A percentile compares a stretch with the other conserved stretches of the same genome.
Evolutionary conservation across 2,888 invertebrate species (phyloP).

Genomic region (Formica aserva): DNA sequence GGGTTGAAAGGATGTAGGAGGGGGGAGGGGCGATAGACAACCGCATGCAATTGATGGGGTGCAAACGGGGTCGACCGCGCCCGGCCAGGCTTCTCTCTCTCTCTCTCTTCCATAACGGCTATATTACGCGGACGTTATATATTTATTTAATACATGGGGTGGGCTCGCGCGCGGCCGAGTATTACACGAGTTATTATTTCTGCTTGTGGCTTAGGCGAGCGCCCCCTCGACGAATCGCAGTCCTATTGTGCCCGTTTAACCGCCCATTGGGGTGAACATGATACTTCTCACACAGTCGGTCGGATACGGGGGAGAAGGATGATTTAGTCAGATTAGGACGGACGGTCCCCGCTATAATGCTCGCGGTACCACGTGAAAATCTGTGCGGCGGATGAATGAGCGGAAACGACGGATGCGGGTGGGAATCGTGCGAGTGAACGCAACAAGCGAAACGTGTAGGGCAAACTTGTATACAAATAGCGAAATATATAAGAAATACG

Average conservation of each 20-base stretch:
- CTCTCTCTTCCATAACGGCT: constrained; percentile 77
- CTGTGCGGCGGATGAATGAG: constrained; percentile 24
- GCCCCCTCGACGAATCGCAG: constrained; percentile 83
- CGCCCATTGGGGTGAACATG: constrained; percentile 82
- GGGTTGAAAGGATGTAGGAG: background rate
- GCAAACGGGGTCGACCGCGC: constrained; percentile 83
- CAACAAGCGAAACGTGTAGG: background rate
- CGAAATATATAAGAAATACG: background rate
- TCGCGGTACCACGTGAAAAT: constrained; percentile 46
- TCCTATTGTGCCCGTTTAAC: constrained; percentile 81
- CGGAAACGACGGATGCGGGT: constrained; percentile 49
- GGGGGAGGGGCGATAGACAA: constrained; percentile 70
- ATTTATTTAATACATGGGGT: constrained; percentile 84
- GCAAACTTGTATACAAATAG: background rate
- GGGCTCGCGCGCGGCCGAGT: constrained; percentile 64
- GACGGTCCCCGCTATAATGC: constrained; percentile 45
- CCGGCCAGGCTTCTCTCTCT: constrained; percentile 63
- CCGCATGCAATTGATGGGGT: constrained; percentile 83
- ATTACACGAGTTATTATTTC: constrained; percentile 84
- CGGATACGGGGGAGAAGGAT: constrained; percentile 56
- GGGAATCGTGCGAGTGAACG: constrained; percentile 24
- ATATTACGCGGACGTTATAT: constrained; percentile 82
- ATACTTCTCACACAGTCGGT: constrained; percentile 74
- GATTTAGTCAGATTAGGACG: constrained; percentile 68
- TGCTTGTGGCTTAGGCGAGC: constrained; percentile 79